phyloP scores from a whole-genome alignment of 2,797 vertebrate species.

The Sorex maritimensis region DNA sequence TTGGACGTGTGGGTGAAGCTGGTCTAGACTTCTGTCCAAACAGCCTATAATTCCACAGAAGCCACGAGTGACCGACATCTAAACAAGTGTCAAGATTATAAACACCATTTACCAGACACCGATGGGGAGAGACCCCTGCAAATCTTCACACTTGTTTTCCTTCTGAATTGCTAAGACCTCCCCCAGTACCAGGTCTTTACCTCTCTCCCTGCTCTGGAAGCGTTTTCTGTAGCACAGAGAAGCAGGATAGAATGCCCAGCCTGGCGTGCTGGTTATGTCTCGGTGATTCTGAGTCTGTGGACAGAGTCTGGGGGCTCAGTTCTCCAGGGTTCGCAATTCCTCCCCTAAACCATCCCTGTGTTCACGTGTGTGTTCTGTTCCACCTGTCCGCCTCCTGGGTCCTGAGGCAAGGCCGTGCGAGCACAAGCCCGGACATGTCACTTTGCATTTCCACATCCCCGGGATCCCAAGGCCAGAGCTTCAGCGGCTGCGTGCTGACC shows the following conservation, averaged over 20 bases:
- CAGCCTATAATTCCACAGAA: neutral
- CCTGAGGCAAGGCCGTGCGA: neutral
- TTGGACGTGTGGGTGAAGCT: neutral
- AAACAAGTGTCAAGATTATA: constrained; percentile 16
- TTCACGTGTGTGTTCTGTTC: neutral
- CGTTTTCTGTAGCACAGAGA: neutral
- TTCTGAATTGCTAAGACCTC: constrained; percentile 21
- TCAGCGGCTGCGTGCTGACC: neutral
- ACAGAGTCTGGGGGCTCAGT: neutral
- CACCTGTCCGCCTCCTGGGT: neutral
- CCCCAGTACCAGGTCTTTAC: neutral
- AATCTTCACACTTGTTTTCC: neutral
- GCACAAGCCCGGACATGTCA: constrained; percentile 7
- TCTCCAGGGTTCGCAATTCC: neutral
- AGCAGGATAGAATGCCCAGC: neutral
- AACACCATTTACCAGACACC: neutral
- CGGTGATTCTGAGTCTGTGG: neutral
- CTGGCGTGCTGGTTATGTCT: neutral
- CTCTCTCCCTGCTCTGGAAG: constrained; percentile 1
- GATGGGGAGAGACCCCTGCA: neutral
- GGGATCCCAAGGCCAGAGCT: neutral
- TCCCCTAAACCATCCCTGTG: neutral
- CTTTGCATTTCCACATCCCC: neutral
- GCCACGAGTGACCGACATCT: neutral
- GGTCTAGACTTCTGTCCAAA: constrained; percentile 14